phyloP scores from a whole-genome alignment of 2,797 vertebrate genomes.

The Chaetodon trifasciatus region DNA sequence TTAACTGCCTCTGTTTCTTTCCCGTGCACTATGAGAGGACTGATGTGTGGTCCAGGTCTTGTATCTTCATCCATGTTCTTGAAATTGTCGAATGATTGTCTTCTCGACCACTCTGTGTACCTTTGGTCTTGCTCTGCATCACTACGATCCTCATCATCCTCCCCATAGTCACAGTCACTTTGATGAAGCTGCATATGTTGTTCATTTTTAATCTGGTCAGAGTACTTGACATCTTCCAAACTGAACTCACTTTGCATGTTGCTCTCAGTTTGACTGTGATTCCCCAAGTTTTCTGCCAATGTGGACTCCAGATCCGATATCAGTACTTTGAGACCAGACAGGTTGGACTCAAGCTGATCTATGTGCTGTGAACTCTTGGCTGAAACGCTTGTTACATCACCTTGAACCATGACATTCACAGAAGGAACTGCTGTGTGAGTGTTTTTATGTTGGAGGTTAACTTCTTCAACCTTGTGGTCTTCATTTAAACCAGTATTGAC shows the following conservation, averaged over 20 bases:
- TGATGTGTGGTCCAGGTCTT: slow-evolving; percentile 13
- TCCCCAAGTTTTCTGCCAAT: slow-evolving; percentile 63
- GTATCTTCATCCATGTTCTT: slow-evolving; percentile 32
- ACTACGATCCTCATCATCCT: background rate
- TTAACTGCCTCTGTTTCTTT: slow-evolving; percentile 10
- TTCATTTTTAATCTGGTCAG: slow-evolving; percentile 7
- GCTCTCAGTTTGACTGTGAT: slow-evolving; percentile 38
- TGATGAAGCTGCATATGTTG: background rate
- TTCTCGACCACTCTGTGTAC: slow-evolving; percentile 10
- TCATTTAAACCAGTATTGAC: slow-evolving; percentile 33
- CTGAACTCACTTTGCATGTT: slow-evolving; percentile 12
- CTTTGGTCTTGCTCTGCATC: slow-evolving; percentile 20
- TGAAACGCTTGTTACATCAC: slow-evolving; percentile 11
- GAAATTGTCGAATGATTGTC: slow-evolving; percentile 34
- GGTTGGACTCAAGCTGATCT: slow-evolving; percentile 79
- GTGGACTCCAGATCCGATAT: slow-evolving; percentile 84
- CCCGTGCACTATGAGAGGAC: slow-evolving; percentile 5
- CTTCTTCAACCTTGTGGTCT: slow-evolving; percentile 27
- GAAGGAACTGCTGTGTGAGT: background rate
- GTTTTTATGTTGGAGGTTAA: background rate
- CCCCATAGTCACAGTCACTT: slow-evolving; percentile 9
- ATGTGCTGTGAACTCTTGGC: slow-evolving; percentile 76
- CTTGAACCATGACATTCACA: slow-evolving; percentile 15
- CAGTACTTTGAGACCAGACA: slow-evolving; percentile 78
- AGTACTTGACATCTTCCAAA: background rate